Evolutionary conservation across 2,888 invertebrate species (phyloP).

Genomic region (Lasius fuliginosus): DNA sequence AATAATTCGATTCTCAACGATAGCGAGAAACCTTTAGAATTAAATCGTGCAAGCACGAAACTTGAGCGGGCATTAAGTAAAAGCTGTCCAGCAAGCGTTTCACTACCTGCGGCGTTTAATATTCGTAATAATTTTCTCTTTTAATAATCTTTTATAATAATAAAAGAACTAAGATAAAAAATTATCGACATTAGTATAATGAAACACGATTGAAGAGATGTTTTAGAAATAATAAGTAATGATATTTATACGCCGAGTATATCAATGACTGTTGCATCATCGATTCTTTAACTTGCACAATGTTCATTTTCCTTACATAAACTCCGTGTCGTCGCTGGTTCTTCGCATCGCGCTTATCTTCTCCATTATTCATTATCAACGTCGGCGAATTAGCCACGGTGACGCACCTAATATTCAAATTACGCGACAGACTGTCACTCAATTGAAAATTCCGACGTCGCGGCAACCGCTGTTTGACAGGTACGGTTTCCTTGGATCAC

Average conservation of each 20-base stretch:
- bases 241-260: neutral
- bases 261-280: neutral
- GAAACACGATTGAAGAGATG: neutral
- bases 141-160: neutral
- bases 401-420: constrained; percentile 50
- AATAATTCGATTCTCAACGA: constrained; percentile 80
- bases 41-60: constrained; percentile 68
- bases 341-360: constrained; percentile 21
- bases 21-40: constrained; percentile 51
- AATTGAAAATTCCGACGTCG: constrained; percentile 45
- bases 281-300: neutral
- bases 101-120: constrained; percentile 47
- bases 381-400: constrained; percentile 24
- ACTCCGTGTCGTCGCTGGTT: neutral
- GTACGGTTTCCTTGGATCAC: constrained; percentile 23
- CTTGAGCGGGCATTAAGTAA: constrained; percentile 64
- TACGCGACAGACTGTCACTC: constrained; percentile 35
- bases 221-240: neutral
- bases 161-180: neutral
- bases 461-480: constrained; percentile 47
- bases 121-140: neutral
- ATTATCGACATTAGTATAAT: neutral
- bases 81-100: constrained; percentile 5
- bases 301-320: neutral
- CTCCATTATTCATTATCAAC: constrained; percentile 46